A percentile compares a stretch with the other conserved stretches of the same genome.
These are phyloP conservation scores for Phalacrocorax carbo DNA, from an alignment of 2,113 vertebrate genomes.

Conservation along the genomic window DNA sequence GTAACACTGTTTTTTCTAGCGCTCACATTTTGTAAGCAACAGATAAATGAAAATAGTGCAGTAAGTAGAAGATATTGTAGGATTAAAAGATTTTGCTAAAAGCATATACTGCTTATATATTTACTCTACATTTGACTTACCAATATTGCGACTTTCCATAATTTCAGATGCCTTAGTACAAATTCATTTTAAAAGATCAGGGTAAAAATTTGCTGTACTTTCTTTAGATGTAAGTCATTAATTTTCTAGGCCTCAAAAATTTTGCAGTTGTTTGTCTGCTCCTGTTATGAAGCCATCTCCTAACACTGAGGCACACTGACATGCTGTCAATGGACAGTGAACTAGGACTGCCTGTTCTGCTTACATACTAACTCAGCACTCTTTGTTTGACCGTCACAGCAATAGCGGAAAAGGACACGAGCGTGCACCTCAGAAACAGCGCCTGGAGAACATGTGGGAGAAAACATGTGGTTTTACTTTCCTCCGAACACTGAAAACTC, in stretches of 20 bases:
- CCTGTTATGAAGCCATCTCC: neutral
- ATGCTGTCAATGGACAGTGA: too few species aligned
- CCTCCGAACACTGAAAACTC: neutral
- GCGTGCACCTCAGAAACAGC: neutral
- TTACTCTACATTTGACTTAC: neutral
- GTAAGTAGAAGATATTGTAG: neutral
- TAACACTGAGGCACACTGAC: too few species aligned
- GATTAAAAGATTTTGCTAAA: neutral
- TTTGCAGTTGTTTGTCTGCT: neutral
- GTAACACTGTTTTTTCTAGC: neutral
- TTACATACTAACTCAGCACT: too few species aligned
- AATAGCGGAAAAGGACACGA: neutral
- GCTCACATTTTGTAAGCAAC: neutral
- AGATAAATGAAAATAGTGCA: neutral
- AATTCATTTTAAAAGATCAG: neutral
- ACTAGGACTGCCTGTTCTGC: neutral
- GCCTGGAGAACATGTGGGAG: neutral
- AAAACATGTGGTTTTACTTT: neutral
- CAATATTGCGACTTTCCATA: neutral
- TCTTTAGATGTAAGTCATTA: neutral
- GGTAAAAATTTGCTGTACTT: neutral
- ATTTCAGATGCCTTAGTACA: neutral
- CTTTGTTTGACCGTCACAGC: neutral
- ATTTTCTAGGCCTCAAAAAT: neutral
- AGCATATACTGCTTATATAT: neutral